Percentiles rank a stretch among this genome's conserved stretches.
phyloP scores from a whole-genome alignment of 2,113 vertebrate genomes.

The Mystacornis crossleyi region DNA sequence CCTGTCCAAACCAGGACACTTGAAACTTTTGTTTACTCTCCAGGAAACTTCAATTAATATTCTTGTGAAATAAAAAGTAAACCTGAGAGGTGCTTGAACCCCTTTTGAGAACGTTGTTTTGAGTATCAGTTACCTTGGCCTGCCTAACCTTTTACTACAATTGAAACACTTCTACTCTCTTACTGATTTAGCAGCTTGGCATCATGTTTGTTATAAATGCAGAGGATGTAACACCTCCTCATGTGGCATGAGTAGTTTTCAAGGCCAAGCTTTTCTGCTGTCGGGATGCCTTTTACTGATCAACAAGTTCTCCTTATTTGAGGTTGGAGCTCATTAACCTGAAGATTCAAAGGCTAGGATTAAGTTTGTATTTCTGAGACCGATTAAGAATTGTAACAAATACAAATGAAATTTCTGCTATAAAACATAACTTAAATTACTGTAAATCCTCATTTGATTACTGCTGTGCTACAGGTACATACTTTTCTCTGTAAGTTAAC shows the following conservation, averaged over 20 bases:
- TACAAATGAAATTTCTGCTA: not conserved
- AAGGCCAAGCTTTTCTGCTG: not conserved
- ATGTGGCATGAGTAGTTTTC: not conserved
- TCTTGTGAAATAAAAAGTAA: not conserved
- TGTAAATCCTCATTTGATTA: constrained; percentile 4
- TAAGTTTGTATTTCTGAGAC: not conserved
- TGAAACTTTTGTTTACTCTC: not conserved
- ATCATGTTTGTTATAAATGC: not conserved
- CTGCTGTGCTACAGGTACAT: not conserved
- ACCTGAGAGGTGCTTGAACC: not conserved
- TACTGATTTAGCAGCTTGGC: not conserved
- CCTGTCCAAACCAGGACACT: too few relatives aligned
- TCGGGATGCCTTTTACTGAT: not conserved
- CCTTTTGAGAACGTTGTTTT: not conserved
- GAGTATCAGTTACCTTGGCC: not conserved
- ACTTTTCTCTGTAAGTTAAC: not conserved
- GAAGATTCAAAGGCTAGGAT: not conserved
- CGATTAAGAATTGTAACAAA: not conserved
- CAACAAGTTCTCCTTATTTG: not conserved
- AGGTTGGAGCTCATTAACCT: not conserved
- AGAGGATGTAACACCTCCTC: not conserved
- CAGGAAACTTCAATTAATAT: not conserved
- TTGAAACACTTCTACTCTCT: not conserved
- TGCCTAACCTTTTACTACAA: not conserved
- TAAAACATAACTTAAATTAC: not conserved